Evolutionary conservation across 1,140 invertebrate genomes (phyloP), one percentile per base, ranked within the genome.

Genomic region (Scaptomyza hsui): DNA sequence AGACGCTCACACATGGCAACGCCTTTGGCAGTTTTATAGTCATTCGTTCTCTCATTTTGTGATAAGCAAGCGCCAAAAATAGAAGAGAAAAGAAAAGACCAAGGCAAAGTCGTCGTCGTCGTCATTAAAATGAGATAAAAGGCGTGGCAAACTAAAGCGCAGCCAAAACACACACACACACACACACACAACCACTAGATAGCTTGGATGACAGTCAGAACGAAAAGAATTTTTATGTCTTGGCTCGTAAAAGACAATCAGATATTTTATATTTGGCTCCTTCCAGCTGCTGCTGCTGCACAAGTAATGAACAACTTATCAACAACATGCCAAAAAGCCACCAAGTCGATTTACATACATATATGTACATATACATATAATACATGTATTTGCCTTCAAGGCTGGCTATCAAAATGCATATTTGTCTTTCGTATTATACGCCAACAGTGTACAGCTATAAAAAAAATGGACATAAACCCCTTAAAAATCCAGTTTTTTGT

Each of bases 281-380:
- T 24, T 15, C 21, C n/a, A n/a, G n/a, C n/a, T n/a, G n/a, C n/a
- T 7, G 12, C 41, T 12, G n/a, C 26, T 26, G 18, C 26, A 10
- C 24, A 35, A 15, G 21, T 61, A 60, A 68, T 68, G 56, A 68
- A 45, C 56, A 68, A 61, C 56, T 68, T 68, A 68, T 60, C 39
- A 45, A 49, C 9, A 12, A 24, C 7, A 16, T 26, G 44, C 16
- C 21, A 48, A 39, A 26, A 44, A 41, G 16, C n/a, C 9, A 9
- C 21, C 32, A 57, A 9, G 26, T 29, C 26, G 26, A 29, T n/a
- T n/a, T 29, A 29, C 26, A 24, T 21, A 51, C 45, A 42, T 39
- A 24, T 32, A 51, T 26, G 39, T 24, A 12, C 35, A 9, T 35
- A 51, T 41, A 29, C 13, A 47, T 19, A 49, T 49, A 47, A 26